These are phyloP conservation scores for Harpalus rubripes DNA, from an alignment of 2,888 invertebrate species.

Conservation along the genomic window DNA sequence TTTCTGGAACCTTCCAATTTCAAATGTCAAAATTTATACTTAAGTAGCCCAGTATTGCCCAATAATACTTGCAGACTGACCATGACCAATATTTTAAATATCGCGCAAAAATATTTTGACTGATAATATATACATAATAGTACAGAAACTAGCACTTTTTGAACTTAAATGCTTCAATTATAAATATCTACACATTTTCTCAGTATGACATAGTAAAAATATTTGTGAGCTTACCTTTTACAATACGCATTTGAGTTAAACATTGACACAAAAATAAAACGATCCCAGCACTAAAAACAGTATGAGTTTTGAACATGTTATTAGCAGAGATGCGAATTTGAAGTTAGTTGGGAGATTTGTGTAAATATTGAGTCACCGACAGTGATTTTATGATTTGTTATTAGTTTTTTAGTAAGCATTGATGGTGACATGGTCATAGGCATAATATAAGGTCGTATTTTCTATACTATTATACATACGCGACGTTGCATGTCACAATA, in stretches of 20 bases:
- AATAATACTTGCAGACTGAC: too few species aligned
- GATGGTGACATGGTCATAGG: conserved; percentile 33
- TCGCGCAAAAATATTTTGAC: too few species aligned
- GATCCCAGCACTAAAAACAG: neutral
- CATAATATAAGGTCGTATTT: conserved; percentile 40
- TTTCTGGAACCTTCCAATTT: too few species aligned
- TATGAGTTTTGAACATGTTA: conserved; percentile 19
- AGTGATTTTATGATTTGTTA: conserved; percentile 36
- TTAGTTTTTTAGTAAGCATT: conserved; percentile 42
- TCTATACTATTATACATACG: conserved; percentile 29
- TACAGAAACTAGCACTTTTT: too few species aligned
- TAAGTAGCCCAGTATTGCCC: too few species aligned
- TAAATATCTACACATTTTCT: too few species aligned
- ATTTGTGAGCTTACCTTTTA: neutral
- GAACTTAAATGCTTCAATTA: too few species aligned
- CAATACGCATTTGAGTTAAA: neutral
- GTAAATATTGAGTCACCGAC: conserved; percentile 31
- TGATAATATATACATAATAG: too few species aligned
- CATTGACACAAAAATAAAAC: conserved; percentile 6
- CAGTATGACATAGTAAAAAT: neutral
- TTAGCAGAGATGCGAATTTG: neutral
- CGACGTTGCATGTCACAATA: conserved; percentile 40
- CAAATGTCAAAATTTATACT: too few species aligned
- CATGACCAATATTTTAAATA: too few species aligned
- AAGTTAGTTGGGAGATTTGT: conserved; percentile 2